phyloP scores from a whole-genome alignment of 1,140 invertebrate genomes.

The Caerostris extrusa region DNA sequence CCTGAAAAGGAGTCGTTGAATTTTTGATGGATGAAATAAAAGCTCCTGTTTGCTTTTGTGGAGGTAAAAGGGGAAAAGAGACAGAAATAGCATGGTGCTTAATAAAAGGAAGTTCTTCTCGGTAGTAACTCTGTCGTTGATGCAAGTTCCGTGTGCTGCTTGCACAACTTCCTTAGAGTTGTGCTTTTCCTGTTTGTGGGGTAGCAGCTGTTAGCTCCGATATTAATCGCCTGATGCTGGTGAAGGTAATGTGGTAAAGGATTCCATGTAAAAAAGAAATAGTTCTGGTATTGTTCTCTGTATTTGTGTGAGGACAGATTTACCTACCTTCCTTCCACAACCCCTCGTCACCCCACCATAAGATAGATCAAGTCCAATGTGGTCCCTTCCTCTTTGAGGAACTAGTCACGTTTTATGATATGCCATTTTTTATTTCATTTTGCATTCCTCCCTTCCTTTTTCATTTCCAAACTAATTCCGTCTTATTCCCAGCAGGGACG shows the following conservation, averaged over 20 bases:
- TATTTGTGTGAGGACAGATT: conserved; percentile 54
- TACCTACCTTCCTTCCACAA: background rate
- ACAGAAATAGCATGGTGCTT: background rate
- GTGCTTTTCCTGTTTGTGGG: background rate
- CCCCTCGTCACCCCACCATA: background rate
- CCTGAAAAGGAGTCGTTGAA: conserved; percentile 35
- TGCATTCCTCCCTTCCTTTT: background rate
- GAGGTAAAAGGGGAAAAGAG: background rate
- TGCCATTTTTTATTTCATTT: conserved; percentile 21
- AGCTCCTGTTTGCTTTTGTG: conserved; percentile 7
- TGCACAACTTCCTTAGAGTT: too few species aligned
- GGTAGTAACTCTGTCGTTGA: background rate
- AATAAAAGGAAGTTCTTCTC: conserved; percentile 15
- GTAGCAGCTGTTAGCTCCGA: background rate
- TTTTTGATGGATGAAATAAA: conserved; percentile 30
- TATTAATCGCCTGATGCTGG: conserved; percentile 4
- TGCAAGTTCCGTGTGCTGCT: background rate
- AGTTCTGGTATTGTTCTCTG: background rate
- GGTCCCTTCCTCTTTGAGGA: conserved; percentile 35
- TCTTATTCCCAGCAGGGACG: conserved; percentile 3
- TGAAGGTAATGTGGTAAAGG: background rate
- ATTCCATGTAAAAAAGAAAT: background rate
- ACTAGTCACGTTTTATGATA: conserved; percentile 25
- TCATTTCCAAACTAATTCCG: background rate
- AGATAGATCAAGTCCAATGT: conserved; percentile 29